Percentiles rank a stretch among this genome's conserved stretches.
phyloP scores from a whole-genome alignment of 2,797 vertebrate species.

The Fundulus diaphanus region DNA sequence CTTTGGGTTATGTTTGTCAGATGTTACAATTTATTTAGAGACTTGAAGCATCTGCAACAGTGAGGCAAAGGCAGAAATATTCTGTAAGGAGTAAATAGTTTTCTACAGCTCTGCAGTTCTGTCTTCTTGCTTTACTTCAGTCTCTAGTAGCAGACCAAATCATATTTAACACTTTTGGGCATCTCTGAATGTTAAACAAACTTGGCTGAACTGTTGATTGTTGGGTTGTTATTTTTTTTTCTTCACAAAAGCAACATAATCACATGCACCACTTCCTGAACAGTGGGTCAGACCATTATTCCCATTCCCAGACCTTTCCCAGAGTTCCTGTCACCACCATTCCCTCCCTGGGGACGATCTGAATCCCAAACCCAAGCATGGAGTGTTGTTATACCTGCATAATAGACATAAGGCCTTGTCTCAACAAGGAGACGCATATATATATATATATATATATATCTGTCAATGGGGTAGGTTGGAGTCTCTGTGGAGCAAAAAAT shows the following conservation, averaged over 20 bases:
- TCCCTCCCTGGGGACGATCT: constrained; percentile 53
- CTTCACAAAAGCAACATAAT: constrained; percentile 55
- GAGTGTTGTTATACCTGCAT: constrained; percentile 12
- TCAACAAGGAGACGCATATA: constrained; percentile 17
- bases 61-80: too few relatives aligned
- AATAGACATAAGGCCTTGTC: constrained; percentile 12
- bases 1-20: too few relatives aligned
- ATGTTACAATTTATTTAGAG: too few relatives aligned
- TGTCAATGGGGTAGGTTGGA: constrained; percentile 7
- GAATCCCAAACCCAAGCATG: constrained; percentile 42
- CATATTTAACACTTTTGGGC: too few relatives aligned
- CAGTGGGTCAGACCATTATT: constrained; percentile 64
- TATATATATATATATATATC: too few relatives aligned
- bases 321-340: constrained; percentile 62
- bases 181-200: not conserved
- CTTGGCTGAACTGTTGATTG: not conserved
- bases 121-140: not conserved
- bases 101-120: not conserved
- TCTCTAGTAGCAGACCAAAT: not conserved
- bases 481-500: constrained; percentile 19
- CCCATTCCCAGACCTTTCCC: constrained; percentile 69
- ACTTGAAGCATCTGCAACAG: too few relatives aligned
- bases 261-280: constrained; percentile 69
- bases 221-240: constrained; percentile 10
- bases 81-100: too few relatives aligned